Evolutionary conservation across 2,888 invertebrate genomes (phyloP), one percentile per base, ranked within the genome.

Genomic region (Digitonthophagus gazella): DNA sequence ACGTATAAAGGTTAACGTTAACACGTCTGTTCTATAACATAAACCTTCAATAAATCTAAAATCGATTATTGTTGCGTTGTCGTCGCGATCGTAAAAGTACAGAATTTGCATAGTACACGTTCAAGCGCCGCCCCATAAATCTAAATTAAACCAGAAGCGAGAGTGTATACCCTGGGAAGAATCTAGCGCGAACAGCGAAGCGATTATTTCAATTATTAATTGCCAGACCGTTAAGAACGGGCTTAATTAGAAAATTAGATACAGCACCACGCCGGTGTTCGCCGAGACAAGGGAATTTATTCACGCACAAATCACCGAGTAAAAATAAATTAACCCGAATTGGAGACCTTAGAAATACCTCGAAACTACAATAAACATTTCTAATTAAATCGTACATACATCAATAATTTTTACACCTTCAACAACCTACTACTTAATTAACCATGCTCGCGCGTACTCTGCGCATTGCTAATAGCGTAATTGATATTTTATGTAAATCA

Each of bases 191-290:
- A 58, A 58, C 16, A 58, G n/a, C 16, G 18, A 61, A 18, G 16
- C 61, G 61, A 61, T 61, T 61, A 61, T 61, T 61, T 19, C 61
- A 19, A 3, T 19, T 58, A 58, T 58, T 58, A 58, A 58, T 58
- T 58, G 58, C 58, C 16, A 15, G 16, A 58, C 58, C 16, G 18
- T 58, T 61, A 61, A 61, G 20, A n/a, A 19, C 20, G 61, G 18
- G 20, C 61, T 16, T 61, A 61, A 61, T 61, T 61, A 61, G 19
- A 18, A 61, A 61, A 61, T 61, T 61, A 61, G 61, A 61, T 61
- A 19, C 16, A 61, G 20, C n/a, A 20, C 19, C 19, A 61, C 6
- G 20, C 5, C 19, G 19, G 19, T 61, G 19, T 61, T 18, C 61
- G 19, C 18, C 19, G n/a, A 5, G 28, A 44, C 28, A 44, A 44